A percentile compares a stretch with the other conserved stretches of the same genome.
Evolutionary conservation across 2,888 invertebrate genomes (phyloP).

Genomic region (Synergus laeviventris): DNA sequence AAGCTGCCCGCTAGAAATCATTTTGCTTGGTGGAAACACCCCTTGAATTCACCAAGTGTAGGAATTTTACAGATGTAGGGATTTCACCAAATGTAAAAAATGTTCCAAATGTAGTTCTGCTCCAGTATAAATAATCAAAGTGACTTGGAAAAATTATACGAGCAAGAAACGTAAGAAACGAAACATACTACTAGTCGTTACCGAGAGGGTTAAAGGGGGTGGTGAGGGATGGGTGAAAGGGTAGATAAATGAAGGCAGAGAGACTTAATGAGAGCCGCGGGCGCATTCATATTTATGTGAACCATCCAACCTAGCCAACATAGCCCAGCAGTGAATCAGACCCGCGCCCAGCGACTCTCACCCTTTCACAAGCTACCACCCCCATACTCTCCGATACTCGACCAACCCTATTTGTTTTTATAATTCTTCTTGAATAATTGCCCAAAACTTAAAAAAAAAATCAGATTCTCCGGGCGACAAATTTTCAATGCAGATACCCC

Average conservation of each 20-base stretch:
- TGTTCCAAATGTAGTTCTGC: not conserved
- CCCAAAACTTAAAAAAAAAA: slow-evolving; percentile 40
- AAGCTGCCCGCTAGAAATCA: not conserved
- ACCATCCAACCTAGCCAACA: slow-evolving; percentile 59
- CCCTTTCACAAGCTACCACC: slow-evolving; percentile 44
- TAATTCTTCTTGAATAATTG: slow-evolving; percentile 70
- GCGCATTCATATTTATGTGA: slow-evolving; percentile 69
- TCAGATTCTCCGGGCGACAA: no score
- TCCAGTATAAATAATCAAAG: not conserved
- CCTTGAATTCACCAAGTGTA: no score
- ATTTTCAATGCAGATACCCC: no score
- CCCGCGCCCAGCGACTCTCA: slow-evolving; percentile 48
- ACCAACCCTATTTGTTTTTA: slow-evolving; percentile 69
- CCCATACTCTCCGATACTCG: slow-evolving; percentile 43
- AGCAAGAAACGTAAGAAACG: slow-evolving; percentile 25
- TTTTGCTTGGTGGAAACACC: no score
- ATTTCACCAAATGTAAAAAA: not conserved
- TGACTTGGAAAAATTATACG: not conserved
- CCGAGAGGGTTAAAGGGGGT: slow-evolving; percentile 20
- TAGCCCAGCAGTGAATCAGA: slow-evolving; percentile 52
- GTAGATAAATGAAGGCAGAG: slow-evolving; percentile 70
- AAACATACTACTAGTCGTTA: slow-evolving; percentile 7
- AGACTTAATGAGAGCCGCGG: slow-evolving; percentile 71
- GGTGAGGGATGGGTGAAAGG: slow-evolving; percentile 45
- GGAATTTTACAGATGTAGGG: no score